Conservation (phyloP, 2,888 invertebrate genomes). For the Asteroscopus sphinx region DNA sequence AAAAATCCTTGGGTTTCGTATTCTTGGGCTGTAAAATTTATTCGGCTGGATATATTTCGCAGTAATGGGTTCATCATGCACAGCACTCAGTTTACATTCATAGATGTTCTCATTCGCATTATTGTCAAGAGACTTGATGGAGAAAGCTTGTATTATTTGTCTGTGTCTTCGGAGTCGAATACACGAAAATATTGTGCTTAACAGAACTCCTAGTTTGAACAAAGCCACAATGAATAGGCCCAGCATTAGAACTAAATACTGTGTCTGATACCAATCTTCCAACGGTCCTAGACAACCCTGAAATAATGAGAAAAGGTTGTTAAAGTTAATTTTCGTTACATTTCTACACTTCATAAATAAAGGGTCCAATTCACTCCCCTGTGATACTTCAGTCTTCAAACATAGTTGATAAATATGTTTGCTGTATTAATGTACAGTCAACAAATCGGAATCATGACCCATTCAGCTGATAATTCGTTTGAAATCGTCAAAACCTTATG, state of each 20-base stretch:
- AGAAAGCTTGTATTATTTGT: constrained; percentile 81
- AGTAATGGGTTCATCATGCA: constrained; percentile 80
- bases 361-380: too few relatives aligned
- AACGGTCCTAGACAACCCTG: constrained; percentile 92
- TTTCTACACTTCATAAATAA: too few relatives aligned
- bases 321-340: too few relatives aligned
- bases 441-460: too few relatives aligned
- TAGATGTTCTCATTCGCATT: constrained; percentile 82
- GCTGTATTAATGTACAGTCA: too few relatives aligned
- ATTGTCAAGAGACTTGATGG: constrained; percentile 78
- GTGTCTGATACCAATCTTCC: constrained; percentile 94
- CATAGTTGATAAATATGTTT: too few relatives aligned
- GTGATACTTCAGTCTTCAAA: too few relatives aligned
- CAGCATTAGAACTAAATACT: constrained; percentile 92
- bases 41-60: constrained; percentile 86
- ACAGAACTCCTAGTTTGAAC: constrained; percentile 93
- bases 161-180: constrained; percentile 90
- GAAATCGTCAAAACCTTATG: too few relatives aligned
- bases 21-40: constrained; percentile 85
- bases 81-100: constrained; percentile 69
- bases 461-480: too few relatives aligned
- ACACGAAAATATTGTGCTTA: constrained; percentile 93
- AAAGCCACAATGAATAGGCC: constrained; percentile 92
- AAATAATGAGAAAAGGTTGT: constrained; percentile 46
- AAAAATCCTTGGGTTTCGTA: constrained; percentile 84